These are phyloP conservation scores for Scarus forsteni DNA, from an alignment of 2,797 vertebrate genomes.

Conservation along the genomic window DNA sequence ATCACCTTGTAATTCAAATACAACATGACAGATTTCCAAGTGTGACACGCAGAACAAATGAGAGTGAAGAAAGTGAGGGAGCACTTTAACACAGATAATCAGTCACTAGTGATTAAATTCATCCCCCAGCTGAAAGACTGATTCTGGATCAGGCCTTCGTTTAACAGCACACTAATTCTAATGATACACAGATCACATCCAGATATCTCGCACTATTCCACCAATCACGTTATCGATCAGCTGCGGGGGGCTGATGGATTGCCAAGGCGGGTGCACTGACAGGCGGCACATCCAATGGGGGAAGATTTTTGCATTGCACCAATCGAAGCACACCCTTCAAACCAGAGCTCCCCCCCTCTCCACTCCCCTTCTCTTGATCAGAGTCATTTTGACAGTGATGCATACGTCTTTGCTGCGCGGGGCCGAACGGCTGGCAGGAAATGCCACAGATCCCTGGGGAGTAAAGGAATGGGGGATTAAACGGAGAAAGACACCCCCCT, in stretches of 20 bases:
- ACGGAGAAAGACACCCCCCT: slow-evolving; percentile 64
- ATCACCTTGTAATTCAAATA: neutral
- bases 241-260: slow-evolving; percentile 75
- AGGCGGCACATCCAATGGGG: slow-evolving; percentile 69
- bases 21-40: neutral
- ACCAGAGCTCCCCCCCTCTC: slow-evolving; percentile 5
- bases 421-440: slow-evolving; percentile 71
- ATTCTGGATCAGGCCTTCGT: slow-evolving; percentile 21
- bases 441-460: slow-evolving; percentile 74
- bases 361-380: slow-evolving; percentile 64
- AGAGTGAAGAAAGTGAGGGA: neutral
- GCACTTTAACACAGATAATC: neutral
- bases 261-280: slow-evolving; percentile 68
- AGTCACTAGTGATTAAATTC: neutral
- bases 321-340: slow-evolving; percentile 62
- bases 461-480: slow-evolving; percentile 70
- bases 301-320: slow-evolving; percentile 64
- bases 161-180: slow-evolving; percentile 52
- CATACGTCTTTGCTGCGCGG: slow-evolving; percentile 63
- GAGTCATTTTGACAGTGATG: slow-evolving; percentile 80
- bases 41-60: neutral
- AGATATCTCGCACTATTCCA: slow-evolving; percentile 67
- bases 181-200: slow-evolving; percentile 62
- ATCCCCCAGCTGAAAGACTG: slow-evolving; percentile 6
- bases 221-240: slow-evolving; percentile 78